These are phyloP conservation scores for Nyctibius grandis DNA, from an alignment of 2,797 vertebrate genomes.

Conservation along the genomic window DNA sequence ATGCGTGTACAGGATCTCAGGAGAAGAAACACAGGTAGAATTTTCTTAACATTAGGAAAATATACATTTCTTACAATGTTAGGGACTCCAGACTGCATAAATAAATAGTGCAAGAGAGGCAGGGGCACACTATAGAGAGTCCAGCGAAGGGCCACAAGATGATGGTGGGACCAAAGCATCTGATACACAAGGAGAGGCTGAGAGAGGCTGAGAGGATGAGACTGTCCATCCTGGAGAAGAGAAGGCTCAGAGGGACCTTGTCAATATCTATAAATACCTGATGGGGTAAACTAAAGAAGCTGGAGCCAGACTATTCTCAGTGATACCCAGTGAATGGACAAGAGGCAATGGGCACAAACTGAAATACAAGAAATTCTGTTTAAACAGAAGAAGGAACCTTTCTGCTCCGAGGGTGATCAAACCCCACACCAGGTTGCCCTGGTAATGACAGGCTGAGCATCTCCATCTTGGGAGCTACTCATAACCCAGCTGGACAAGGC, in stretches of 20 bases:
- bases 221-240: not conserved
- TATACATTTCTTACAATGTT: not conserved
- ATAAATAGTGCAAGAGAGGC: not conserved
- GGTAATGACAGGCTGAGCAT: too few species aligned
- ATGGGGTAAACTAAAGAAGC: not conserved
- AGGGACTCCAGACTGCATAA: not conserved
- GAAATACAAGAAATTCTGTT: too few species aligned
- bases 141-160: not conserved
- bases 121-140: not conserved
- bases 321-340: not conserved
- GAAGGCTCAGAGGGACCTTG: not conserved
- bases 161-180: not conserved
- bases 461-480: too few species aligned
- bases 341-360: too few species aligned
- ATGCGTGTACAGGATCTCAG: not conserved
- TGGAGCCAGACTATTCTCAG: not conserved
- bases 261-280: not conserved
- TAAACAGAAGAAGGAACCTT: too few species aligned
- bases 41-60: not conserved
- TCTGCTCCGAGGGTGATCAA: too few species aligned
- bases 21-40: not conserved
- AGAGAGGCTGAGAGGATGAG: not conserved
- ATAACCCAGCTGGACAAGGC: too few species aligned
- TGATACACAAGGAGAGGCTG: not conserved
- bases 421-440: too few species aligned